A percentile compares a stretch with the other conserved stretches of the same genome.
Evolutionary conservation across 2,888 invertebrate genomes (phyloP).

Genomic region (Leptopterna dolabrata): DNA sequence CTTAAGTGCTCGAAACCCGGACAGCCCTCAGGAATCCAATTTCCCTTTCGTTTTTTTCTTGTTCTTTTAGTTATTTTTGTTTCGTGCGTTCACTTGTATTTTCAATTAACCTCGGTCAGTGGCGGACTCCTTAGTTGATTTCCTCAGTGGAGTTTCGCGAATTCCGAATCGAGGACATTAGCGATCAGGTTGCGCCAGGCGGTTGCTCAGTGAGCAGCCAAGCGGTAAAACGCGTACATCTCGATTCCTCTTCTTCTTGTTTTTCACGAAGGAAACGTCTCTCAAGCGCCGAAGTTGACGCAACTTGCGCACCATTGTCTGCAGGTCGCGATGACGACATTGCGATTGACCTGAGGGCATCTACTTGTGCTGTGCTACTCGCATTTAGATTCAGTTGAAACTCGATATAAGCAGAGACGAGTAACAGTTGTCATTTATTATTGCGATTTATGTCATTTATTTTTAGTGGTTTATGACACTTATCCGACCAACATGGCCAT

Average conservation of each 20-base stretch:
- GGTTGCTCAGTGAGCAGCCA: constrained; percentile 8
- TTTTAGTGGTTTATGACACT: too few species aligned
- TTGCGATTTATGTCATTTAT: too few species aligned
- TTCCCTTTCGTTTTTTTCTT: background rate
- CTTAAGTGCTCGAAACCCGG: constrained; percentile 34
- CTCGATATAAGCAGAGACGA: too few species aligned
- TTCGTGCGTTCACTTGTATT: constrained; percentile 17
- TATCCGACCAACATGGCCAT: too few species aligned
- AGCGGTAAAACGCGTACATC: constrained; percentile 48
- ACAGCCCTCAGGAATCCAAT: background rate
- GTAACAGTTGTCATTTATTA: too few species aligned
- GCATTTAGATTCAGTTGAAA: too few species aligned
- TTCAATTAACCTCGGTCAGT: constrained; percentile 10
- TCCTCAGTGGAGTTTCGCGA: background rate
- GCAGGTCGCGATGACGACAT: background rate
- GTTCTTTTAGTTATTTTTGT: background rate
- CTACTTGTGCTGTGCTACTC: too few species aligned
- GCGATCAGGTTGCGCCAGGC: background rate
- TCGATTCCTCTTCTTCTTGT: background rate
- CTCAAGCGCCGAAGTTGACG: constrained; percentile 12
- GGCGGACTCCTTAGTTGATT: background rate
- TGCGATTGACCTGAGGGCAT: background rate
- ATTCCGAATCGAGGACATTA: background rate
- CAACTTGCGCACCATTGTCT: constrained; percentile 24
- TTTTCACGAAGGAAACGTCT: constrained; percentile 41